Base-by-base conservation (phyloP, 2,797 vertebrate species). In the Anomalospiza imberbis region DNA sequence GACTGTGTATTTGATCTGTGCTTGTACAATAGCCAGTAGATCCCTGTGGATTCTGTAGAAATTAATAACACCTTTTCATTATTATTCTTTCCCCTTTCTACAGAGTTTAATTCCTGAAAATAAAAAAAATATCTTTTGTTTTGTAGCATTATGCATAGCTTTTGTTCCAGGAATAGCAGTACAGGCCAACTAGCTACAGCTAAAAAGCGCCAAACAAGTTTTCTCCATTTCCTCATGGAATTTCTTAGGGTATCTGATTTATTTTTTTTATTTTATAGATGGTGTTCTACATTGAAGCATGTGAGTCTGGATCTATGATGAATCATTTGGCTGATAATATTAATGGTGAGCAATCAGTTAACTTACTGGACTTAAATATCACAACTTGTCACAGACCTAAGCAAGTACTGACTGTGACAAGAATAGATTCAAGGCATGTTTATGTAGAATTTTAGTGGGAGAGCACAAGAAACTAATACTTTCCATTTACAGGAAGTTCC, bases 271-370 rank as follows among this genome's bases (percentile, higher is more conserved):
- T 93, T 89, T 90, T 75, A 16, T 95, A 99, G 99, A 98, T 99
- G 99, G 99, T 99, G 93, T 98, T 99, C 72, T 99, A 99, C 97
- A 99, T 99, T 25, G 99, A 99, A 94, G 99, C 99, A 2, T 99
- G 99, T 8, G 99, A 99, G 88, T 99, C 99, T 10, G 99, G 99
- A 29, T 99, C 99, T 54, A 99, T 99, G 99, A 99, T 99, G 99
- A 98, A 94, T 31, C 57, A 98, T 34, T 98, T 99, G 73, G 97
- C 99, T 24, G 48, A 94, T 62, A 57, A 99, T 94, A 98, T 99
- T 79, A 95, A 99, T 25, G 99, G 99, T 99, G 96, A 97, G 98
- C 96, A 78, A 26, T 77, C 31, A 65, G 32, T 73, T 73, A 54
- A 62, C 50, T 44, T 94, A 63, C 34, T 40, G 55, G n/a, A 42